Evolutionary conservation across 2,888 invertebrate species (phyloP).

Genomic region (Pardosa pseudoannulata): DNA sequence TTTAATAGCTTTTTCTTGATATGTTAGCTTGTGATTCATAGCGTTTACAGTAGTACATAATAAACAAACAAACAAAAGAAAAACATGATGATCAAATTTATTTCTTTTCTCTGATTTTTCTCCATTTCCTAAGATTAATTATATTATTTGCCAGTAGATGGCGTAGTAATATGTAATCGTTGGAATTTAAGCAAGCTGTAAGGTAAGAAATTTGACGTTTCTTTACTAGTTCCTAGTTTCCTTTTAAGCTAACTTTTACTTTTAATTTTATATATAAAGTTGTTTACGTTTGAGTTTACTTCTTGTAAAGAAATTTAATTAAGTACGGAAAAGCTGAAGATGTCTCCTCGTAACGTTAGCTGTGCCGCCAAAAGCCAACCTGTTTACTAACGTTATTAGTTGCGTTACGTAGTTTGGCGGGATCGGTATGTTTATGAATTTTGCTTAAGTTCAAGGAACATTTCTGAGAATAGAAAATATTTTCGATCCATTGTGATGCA

Average conservation of each 20-base stretch:
- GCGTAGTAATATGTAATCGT: neutral
- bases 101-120: neutral
- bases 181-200: neutral
- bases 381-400: slow-evolving; percentile 56
- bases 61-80: too few species aligned
- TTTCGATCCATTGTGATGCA: too few species aligned
- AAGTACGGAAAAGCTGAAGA: neutral
- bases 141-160: slow-evolving; percentile 33
- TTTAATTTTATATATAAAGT: too few species aligned
- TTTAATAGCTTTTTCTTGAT: too few species aligned
- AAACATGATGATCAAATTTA: too few species aligned
- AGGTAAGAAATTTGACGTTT: neutral
- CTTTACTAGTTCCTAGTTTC: neutral
- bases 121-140: neutral
- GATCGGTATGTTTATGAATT: slow-evolving; percentile 2
- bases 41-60: too few species aligned
- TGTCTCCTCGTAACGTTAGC: neutral
- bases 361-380: slow-evolving; percentile 66
- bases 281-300: too few species aligned
- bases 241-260: too few species aligned
- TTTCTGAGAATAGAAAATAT: too few species aligned
- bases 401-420: slow-evolving; percentile 22
- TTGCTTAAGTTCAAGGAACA: neutral
- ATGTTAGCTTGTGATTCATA: too few species aligned
- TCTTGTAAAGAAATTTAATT: neutral